Evolutionary conservation across 2,888 invertebrate species (phyloP).

Genomic region (Chrysolina americana): DNA sequence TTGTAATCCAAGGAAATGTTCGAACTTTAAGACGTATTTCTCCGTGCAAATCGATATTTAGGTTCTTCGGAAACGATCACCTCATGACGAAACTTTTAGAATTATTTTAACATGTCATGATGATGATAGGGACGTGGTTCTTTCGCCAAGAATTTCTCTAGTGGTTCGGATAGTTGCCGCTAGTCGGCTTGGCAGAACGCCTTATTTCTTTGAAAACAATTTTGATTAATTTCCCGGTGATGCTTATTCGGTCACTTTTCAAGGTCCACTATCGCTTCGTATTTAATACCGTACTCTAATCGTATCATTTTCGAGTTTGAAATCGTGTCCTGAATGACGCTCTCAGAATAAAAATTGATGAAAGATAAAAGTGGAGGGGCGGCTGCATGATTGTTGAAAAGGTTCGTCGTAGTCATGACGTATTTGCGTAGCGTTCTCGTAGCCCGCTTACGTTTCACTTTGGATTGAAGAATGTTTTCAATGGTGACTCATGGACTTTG

Average conservation of each 20-base stretch:
- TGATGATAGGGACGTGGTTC: slow-evolving; percentile 67
- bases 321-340: not conserved
- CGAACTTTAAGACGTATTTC: slow-evolving; percentile 53
- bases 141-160: slow-evolving; percentile 67
- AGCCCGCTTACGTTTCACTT: slow-evolving; percentile 20
- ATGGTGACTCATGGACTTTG: slow-evolving; percentile 14
- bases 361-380: slow-evolving; percentile 10
- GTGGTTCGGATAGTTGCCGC: slow-evolving; percentile 65
- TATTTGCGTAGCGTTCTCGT: slow-evolving; percentile 19
- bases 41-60: slow-evolving; percentile 50
- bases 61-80: slow-evolving; percentile 52
- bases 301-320: slow-evolving; percentile 1
- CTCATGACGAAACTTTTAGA: slow-evolving; percentile 64
- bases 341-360: not conserved
- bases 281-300: not conserved
- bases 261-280: slow-evolving; percentile 57
- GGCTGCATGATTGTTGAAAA: slow-evolving; percentile 19
- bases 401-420: slow-evolving; percentile 13
- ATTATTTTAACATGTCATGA: slow-evolving; percentile 68
- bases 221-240: slow-evolving; percentile 66
- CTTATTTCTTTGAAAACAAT: slow-evolving; percentile 56
- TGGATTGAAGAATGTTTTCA: slow-evolving; percentile 12
- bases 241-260: slow-evolving; percentile 64
- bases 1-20: slow-evolving; percentile 63
- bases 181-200: slow-evolving; percentile 62